These are phyloP conservation scores for Machaerirhynchus nigripectus DNA, from an alignment of 2,113 vertebrate genomes.

Conservation along the genomic window DNA sequence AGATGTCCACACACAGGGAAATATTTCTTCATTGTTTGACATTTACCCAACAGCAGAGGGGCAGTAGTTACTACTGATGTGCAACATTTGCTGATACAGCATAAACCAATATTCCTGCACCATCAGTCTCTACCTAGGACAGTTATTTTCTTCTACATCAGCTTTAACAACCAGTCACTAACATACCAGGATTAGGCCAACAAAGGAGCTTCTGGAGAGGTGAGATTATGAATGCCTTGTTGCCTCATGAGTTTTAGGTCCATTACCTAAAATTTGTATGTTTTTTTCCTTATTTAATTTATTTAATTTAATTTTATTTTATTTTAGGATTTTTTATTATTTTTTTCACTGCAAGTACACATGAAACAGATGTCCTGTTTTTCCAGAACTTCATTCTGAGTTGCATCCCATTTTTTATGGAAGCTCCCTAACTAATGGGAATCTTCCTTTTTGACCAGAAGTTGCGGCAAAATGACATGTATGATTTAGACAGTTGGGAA, in stretches of 20 bases:
- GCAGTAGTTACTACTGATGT: background rate
- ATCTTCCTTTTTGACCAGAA: background rate
- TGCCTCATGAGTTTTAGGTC: background rate
- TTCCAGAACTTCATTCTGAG: background rate
- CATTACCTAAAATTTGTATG: rapidly evolving
- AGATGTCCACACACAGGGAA: background rate
- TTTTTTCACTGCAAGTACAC: background rate
- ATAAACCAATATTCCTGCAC: background rate
- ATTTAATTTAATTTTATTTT: background rate
- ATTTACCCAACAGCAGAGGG: background rate
- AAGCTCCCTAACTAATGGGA: background rate
- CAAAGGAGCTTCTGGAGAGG: background rate
- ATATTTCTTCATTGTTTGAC: constrained; percentile 36
- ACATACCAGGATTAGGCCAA: background rate
- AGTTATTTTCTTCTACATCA: background rate
- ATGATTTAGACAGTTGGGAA: background rate
- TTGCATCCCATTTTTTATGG: background rate
- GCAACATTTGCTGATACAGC: background rate
- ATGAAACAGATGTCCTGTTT: background rate
- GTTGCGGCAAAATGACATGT: background rate
- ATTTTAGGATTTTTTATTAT: background rate
- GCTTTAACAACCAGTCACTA: background rate
- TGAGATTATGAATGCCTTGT: background rate
- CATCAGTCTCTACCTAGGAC: background rate
- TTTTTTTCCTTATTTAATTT: background rate